Evolutionary conservation across 1,140 invertebrate genomes (phyloP), one percentile per base, ranked within the genome.

Genomic region (Ceratina calcarata): DNA sequence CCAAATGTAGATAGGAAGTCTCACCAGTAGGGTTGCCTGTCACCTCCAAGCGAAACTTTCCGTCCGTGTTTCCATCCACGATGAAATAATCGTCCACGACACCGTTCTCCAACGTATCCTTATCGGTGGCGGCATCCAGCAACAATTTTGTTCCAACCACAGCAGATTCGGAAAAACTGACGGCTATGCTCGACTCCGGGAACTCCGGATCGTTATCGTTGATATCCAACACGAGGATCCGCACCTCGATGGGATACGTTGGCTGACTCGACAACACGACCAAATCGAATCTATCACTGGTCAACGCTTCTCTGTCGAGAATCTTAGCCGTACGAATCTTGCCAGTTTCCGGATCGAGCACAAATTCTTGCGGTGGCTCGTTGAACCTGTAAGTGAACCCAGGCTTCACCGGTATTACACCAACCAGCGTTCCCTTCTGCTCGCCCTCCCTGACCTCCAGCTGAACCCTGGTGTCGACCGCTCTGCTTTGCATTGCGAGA

Each of bases 361-460:
- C 93, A 89, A 98, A 98, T 89, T 98, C 97, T 77, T 95, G 94
- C 0, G 97, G 97, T 15, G 96, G 96, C 90, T 98, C 97, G 91
- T 98, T 98, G 91, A 98, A 98, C 55, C 97, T 94, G 89, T 98
- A 98, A 0, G 96, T 97, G 91, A 98, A 98, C 77, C 96, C 97
- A 4, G 96, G 95, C 90, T 97, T 97, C 7, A 95, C 96, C 22
- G 97, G 97, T 88, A 98, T 98, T 82, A 94, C 94, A 18, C 97
- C 98, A 7, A 98, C 97, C 4, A 96, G 89, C 0, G 96, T 97
- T 20, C 97, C 97, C 69, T 95, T 94, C 16, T 97, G 96, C 87
- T 97, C 95, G 53, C 96, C 97, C 91, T 98, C 98, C 57, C 94
- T 94, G 62, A 98, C 95, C 89, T 97, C 96, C 83, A 98, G 95